Evolutionary conservation across 1,140 invertebrate genomes (phyloP).

Genomic region (Tenebrio molitor): DNA sequence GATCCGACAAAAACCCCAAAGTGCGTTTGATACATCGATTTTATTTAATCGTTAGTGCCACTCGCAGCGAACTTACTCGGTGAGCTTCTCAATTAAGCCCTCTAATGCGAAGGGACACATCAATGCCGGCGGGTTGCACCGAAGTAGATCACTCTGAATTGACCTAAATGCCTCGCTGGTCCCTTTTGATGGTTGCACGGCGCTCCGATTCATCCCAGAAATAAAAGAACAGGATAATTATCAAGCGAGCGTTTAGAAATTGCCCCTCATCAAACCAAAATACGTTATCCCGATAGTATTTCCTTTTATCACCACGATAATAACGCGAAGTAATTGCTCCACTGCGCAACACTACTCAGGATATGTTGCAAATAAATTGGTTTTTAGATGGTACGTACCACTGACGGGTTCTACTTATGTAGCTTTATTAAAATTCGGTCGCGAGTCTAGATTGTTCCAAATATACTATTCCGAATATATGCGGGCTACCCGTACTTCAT

Average conservation of each 20-base stretch:
- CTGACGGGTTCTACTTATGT: too few relatives aligned
- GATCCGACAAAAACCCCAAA: not conserved
- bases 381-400: too few relatives aligned
- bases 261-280: too few relatives aligned
- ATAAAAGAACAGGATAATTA: not conserved
- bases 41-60: constrained; percentile 24
- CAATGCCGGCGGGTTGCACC: not conserved
- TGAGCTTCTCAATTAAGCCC: constrained; percentile 17
- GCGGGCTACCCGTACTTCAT: not conserved
- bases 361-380: too few relatives aligned
- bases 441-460: too few relatives aligned
- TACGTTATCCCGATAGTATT: too few relatives aligned
- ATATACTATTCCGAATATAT: too few relatives aligned
- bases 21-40: constrained; percentile 17
- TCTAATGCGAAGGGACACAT: constrained; percentile 13
- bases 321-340: too few relatives aligned
- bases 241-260: not conserved
- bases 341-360: too few relatives aligned
- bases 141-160: constrained; percentile 5
- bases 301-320: too few relatives aligned
- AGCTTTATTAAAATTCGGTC: not conserved
- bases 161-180: constrained; percentile 5
- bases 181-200: constrained; percentile 1
- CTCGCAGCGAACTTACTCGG: constrained; percentile 8
- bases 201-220: not conserved